Evolutionary conservation across 2,113 vertebrate species (phyloP).

Genomic region (Phrynosoma blainvillii): DNA sequence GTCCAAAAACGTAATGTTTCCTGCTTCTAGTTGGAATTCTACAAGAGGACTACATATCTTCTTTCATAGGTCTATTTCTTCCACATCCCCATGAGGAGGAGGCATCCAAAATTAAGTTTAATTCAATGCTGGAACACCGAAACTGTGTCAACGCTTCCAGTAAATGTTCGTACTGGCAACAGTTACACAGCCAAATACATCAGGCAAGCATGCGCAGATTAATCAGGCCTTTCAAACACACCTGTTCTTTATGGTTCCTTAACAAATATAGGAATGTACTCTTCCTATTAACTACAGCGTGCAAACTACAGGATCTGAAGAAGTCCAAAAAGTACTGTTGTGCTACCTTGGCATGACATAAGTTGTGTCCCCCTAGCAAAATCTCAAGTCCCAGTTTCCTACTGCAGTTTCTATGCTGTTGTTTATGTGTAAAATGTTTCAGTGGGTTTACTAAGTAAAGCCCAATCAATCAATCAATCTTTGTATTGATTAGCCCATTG

Average conservation of each 20-base stretch:
- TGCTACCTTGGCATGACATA: neutral
- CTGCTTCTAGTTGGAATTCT: neutral
- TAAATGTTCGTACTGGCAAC: neutral
- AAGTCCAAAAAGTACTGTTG: neutral
- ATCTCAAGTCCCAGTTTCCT: neutral
- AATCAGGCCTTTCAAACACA: neutral
- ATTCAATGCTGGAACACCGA: neutral
- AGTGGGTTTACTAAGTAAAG: neutral
- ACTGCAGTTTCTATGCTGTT: no score
- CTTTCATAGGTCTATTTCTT: neutral
- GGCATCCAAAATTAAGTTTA: neutral
- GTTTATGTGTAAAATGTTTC: neutral
- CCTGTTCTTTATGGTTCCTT: neutral
- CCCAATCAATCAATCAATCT: neutral
- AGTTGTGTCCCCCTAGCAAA: neutral
- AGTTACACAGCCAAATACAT: neutral
- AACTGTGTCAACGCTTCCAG: neutral
- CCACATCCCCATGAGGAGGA: neutral
- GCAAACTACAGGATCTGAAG: neutral
- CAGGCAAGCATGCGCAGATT: neutral
- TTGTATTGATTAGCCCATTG: no score
- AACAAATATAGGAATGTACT: neutral
- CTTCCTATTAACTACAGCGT: neutral
- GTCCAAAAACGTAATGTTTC: no score
- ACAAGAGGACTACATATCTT: neutral